Base-by-base conservation (phyloP, 2,888 invertebrate genomes). In the Drosophila greeni region DNA sequence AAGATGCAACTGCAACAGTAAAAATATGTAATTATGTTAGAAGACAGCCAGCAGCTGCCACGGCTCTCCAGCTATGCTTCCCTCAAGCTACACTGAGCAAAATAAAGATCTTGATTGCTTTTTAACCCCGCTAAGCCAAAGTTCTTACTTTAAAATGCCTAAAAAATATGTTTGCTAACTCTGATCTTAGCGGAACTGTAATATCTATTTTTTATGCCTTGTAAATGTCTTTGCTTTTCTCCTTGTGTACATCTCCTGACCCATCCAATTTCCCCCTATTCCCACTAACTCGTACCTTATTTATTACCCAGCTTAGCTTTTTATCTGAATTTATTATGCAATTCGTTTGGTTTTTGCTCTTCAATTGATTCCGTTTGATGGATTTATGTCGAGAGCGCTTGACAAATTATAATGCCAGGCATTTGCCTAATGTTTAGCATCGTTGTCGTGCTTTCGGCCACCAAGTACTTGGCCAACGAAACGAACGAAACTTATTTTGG, bases 21-120 rank as follows among this genome's bases (percentile, higher is more conserved):
- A 72, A 82, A 72, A 76, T 80, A 80, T 80, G 75, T 79, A 79
- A 76, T 79, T 80, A 82, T 80, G 75, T 76, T 82, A 82, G 80
- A 79, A 76, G 69, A 69, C 71, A 69, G 73, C 73, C 61, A 67
- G 56, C 55, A 52, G 62, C 57, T 65, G 61, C 26, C 51, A 49
- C 33, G 24, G 31, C 29, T 48, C 42, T 16, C 18, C 54, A 57
- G 14, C 42, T 55, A 42, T n/a, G 42, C 42, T 26, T 5, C 9
- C 9, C 42, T 3, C 24, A 11, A 24, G 42, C n/a, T 42, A 16
- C 23, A 33, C 43, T 16, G 23, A 16, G 31, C 23, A 5, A 26
- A 14, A 14, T 11, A 11, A 36, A 16, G 1, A 14, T 6, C 1
- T n/a, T 20, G 18, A 11, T n/a, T 2, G 5, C 3, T 8, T 1